Conservation (phyloP, 2,797 vertebrate genomes). For the Muraenolepis orangiensis region DNA sequence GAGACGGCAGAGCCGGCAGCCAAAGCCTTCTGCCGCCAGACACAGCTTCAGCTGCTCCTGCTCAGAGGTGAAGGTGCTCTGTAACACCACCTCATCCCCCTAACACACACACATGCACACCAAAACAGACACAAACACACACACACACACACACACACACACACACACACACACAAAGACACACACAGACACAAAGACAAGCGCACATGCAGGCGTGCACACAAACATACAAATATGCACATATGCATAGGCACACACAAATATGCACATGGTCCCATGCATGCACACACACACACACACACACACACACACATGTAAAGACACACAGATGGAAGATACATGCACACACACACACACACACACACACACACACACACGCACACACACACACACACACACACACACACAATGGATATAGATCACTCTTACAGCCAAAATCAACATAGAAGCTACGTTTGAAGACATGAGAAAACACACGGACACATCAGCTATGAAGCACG, state of each 20-base stretch:
- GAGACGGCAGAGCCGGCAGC: constrained; percentile 86
- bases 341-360: background rate
- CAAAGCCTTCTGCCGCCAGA: constrained; percentile 90
- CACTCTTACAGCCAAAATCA: background rate
- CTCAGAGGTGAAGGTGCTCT: constrained; percentile 81
- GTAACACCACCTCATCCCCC: constrained; percentile 91
- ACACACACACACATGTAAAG: background rate
- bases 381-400: constrained; percentile 10
- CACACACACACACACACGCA: background rate
- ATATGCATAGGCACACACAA: background rate
- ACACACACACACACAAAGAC: background rate
- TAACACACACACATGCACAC: constrained; percentile 40
- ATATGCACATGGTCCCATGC: too few species aligned
- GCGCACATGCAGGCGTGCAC: background rate
- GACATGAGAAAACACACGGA: background rate
- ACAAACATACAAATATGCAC: background rate
- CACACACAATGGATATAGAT: background rate
- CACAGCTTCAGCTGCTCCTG: constrained; percentile 88
- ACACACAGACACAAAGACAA: background rate
- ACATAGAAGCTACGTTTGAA: background rate
- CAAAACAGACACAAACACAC: constrained; percentile 5
- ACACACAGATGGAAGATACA: background rate
- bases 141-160: constrained; percentile 11
- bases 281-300: background rate
- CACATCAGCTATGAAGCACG: background rate